phyloP scores from a whole-genome alignment of 2,113 vertebrate species.

The Gadus macrocephalus region DNA sequence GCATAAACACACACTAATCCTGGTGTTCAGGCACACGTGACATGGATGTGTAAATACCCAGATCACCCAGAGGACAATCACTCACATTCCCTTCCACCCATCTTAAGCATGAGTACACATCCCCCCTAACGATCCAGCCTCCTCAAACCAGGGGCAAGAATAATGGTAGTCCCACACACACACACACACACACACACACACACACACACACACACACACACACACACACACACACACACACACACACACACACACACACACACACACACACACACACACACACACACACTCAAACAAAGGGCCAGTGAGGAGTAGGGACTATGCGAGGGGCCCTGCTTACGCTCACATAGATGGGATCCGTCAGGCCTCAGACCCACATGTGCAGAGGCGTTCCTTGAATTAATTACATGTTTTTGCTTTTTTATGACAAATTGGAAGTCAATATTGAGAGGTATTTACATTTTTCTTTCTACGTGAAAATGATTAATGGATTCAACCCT shows the following conservation, averaged over 20 bases:
- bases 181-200: not conserved
- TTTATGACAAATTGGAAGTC: too few relatives aligned
- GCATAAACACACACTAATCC: slow-evolving; percentile 2
- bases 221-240: not conserved
- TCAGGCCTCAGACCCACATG: slow-evolving; percentile 45
- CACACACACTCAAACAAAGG: slow-evolving; percentile 34
- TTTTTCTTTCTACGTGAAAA: too few relatives aligned
- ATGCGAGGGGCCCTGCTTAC: slow-evolving; percentile 37
- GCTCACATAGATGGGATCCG: slow-evolving; percentile 44
- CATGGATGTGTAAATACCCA: not conserved
- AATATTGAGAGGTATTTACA: too few relatives aligned
- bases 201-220: slow-evolving; percentile 6
- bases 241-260: slow-evolving; percentile 10
- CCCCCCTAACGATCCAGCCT: not conserved
- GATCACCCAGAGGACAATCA: slow-evolving; percentile 18
- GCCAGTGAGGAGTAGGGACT: slow-evolving; percentile 37
- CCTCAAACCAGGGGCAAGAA: not conserved
- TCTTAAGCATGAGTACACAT: not conserved
- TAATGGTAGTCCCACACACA: slow-evolving; percentile 1
- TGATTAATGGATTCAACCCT: too few relatives aligned
- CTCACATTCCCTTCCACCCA: slow-evolving; percentile 1
- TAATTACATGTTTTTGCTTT: too few relatives aligned
- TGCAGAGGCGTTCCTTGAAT: too few relatives aligned
- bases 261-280: not conserved
- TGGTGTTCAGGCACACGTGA: not conserved